These are phyloP conservation scores for Mastomys natalensis DNA, from an alignment of 2,113 vertebrate species.

Conservation along the genomic window DNA sequence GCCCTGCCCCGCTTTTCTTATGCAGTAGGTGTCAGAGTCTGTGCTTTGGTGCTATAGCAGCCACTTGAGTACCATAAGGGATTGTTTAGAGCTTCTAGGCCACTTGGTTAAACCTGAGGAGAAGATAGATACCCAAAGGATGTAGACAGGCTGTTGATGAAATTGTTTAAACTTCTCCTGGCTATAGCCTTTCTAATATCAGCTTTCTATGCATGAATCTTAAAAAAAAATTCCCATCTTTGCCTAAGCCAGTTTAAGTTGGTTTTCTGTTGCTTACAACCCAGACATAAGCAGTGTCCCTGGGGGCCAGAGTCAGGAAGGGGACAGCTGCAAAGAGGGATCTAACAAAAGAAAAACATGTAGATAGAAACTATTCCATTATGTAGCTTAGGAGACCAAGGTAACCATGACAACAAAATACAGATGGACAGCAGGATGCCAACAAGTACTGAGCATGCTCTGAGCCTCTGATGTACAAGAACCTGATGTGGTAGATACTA, in stretches of 20 bases:
- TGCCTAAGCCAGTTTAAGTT: not conserved
- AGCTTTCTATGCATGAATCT: not conserved
- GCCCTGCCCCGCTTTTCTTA: not conserved
- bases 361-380: not conserved
- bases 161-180: not conserved
- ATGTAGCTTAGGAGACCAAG: not conserved
- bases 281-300: not conserved
- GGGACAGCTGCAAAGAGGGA: not conserved
- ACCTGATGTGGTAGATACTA: not conserved
- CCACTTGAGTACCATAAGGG: not conserved
- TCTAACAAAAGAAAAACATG: not conserved
- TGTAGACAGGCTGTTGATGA: not conserved
- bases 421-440: not conserved
- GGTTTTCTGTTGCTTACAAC: not conserved
- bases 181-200: not conserved
- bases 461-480: not conserved
- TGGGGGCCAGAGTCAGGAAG: not conserved
- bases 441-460: not conserved
- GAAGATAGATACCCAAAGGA: not conserved
- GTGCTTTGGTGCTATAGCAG: not conserved
- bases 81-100: not conserved
- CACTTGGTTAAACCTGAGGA: not conserved
- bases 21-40: not conserved
- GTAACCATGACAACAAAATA: constrained; percentile 5
- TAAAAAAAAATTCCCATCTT: not conserved